A percentile compares a stretch with the other conserved stretches of the same genome.
Evolutionary conservation across 2,888 invertebrate species (phyloP).

Genomic region (Cordylochernes scorpioides): DNA sequence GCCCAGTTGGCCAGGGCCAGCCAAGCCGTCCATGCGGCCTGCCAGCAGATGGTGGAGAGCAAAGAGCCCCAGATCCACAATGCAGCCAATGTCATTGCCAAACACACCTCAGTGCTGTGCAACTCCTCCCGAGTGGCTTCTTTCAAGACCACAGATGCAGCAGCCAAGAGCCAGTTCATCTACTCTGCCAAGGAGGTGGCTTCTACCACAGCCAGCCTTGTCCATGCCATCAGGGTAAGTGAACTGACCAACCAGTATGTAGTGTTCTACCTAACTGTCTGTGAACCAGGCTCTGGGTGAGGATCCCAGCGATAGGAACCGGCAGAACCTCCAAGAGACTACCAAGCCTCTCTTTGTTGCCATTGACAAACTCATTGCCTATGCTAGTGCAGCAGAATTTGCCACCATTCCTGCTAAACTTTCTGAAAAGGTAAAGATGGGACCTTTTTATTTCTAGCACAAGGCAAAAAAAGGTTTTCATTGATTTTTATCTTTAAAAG

Average conservation of each 20-base stretch:
- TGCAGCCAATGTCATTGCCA: slow-evolving; percentile 76
- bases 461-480: too few relatives aligned
- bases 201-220: slow-evolving; percentile 71
- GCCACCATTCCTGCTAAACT: slow-evolving; percentile 72
- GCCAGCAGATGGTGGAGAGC: slow-evolving; percentile 43
- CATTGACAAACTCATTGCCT: slow-evolving; percentile 67
- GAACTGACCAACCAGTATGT: too few relatives aligned
- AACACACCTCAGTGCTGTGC: slow-evolving; percentile 80
- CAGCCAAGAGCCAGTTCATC: slow-evolving; percentile 83
- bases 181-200: slow-evolving; percentile 93
- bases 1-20: slow-evolving; percentile 61
- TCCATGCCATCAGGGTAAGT: slow-evolving; percentile 49
- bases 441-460: too few relatives aligned
- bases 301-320: slow-evolving; percentile 49
- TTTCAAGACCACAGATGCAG: slow-evolving; percentile 59
- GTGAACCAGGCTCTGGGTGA: slow-evolving; percentile 33
- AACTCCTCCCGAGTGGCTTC: slow-evolving; percentile 82
- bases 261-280: too few relatives aligned
- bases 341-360: slow-evolving; percentile 65
- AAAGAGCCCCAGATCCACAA: slow-evolving; percentile 44
- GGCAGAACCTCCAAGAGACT: slow-evolving; percentile 41
- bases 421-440: slow-evolving; percentile 33
- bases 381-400: slow-evolving; percentile 80
- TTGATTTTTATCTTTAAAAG: too few relatives aligned
- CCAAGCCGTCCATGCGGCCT: slow-evolving; percentile 67